Evolutionary conservation across 2,113 vertebrate genomes (phyloP).

Genomic region (Aleadryas rufinucha): DNA sequence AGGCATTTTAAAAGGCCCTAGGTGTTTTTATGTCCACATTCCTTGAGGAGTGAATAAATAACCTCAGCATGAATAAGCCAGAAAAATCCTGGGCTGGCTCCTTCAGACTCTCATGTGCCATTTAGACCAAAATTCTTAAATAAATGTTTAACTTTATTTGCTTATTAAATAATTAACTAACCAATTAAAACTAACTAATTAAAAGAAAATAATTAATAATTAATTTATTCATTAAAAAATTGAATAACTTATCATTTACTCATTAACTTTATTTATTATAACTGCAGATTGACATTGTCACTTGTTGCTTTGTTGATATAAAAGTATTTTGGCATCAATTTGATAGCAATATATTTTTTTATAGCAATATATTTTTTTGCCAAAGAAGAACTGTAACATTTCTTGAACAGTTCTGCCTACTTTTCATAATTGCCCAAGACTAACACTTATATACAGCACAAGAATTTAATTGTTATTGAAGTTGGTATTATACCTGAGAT

Average conservation of each 20-base stretch:
- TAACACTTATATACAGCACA: background rate
- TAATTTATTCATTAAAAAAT: background rate
- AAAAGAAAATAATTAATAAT: background rate
- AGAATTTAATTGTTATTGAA: background rate
- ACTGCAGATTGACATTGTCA: background rate
- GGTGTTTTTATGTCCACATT: background rate
- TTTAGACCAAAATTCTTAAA: background rate
- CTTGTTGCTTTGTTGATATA: background rate
- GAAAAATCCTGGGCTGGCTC: background rate
- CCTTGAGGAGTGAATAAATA: background rate
- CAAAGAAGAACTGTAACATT: background rate
- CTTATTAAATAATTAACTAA: background rate
- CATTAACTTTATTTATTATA: background rate
- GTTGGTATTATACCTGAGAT: background rate
- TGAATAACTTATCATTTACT: background rate
- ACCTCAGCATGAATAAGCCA: background rate
- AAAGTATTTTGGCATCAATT: background rate
- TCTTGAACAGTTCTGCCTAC: background rate
- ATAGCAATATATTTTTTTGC: background rate
- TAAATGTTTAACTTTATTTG: background rate
- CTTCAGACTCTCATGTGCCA: background rate
- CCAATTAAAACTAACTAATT: background rate
- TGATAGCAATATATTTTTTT: background rate
- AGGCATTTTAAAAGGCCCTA: background rate
- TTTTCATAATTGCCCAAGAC: background rate